Base-by-base conservation (phyloP, 1,140 invertebrate species). In the Thaumetopoea pityocampa region DNA sequence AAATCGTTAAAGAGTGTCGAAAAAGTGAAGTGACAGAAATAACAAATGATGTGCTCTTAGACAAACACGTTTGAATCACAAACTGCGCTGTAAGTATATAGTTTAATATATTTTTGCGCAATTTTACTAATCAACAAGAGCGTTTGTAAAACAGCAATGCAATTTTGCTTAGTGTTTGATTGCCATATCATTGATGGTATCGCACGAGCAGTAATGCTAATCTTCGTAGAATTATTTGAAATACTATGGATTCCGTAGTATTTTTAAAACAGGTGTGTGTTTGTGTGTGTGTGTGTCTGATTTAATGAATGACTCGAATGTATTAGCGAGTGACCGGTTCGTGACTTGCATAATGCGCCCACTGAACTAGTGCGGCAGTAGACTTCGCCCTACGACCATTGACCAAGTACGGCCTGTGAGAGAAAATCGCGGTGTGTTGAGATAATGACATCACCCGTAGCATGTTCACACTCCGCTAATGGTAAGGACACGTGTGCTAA, bases 381-480 rank as follows among this genome's bases (percentile, higher is more conserved):
- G 47, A 24, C 37, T 60, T 46, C 29, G 57, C 35, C 36, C 40
- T 49, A 38, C 28, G 44, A 45, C 38, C 23, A 37, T 35, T 24
- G 16, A 55, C 55, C 48, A 40, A 61, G 59, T 57, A 51, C 46
- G 47, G 53, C 61, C 51, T 59, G 59, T 67, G 70, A 70, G 55
- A 66, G n/a, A 67, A 64, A 50, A 71, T 70, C 60, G 44, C 45
- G 29, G 50, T 56, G 62, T 72, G 58, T 51, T 49, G 58, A 51
- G 42, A 51, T 72, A 76, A 77, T 79, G 77, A 82, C 77, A 82
- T 82, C 77, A 82, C 61, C 58, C 50, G 9, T 26, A 26, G 5
- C 9, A 26, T 26, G 9, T 28, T 28, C 26, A 12, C 26, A 28
- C 26, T 15, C 26, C 26, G 8, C 26, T 14, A 4, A 28, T 5